Evolutionary conservation across 2,113 vertebrate species (phyloP), one percentile per base, ranked within the genome.

Genomic region (Sapayoa aenigma): DNA sequence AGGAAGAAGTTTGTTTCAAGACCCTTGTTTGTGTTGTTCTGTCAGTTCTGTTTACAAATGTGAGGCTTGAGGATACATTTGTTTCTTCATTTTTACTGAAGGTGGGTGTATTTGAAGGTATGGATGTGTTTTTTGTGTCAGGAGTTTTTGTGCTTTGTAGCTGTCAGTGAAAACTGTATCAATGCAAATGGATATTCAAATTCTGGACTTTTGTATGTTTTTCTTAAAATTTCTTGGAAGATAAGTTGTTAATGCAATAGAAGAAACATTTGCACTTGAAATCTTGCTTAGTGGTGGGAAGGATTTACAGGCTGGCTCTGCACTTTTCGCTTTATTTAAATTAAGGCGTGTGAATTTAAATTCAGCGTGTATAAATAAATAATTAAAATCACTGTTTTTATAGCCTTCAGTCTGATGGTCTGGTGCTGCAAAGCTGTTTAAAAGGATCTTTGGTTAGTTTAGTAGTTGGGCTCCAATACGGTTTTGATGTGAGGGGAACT

Each of bases 1-100:
- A 96, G n/a, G 56, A 33, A 44, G n/a, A 91, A 88, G 41, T 94
- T 91, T 90, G 60, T 89, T 93, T 82, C 27, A 49, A 60, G 47
- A 24, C 5, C 28, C 6, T 44, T 76, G 13, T 52, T 67, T 46
- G 5, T 12, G 27, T 62, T 1, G 7, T 44, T 91, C 53, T 44
- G 2, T 78, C 59, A 52, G n/a, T 67, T 79, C 23, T 41, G 3
- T 69, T 79, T 78, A 47, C 55, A 82, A 71, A 39, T 7, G 3
- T 8, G 53, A 6, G 44, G 66, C 50, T 84, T 62, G 79, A 68
- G 63, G 90, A 87, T 67, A 4, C 35, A 9, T 95, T 79, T 69
- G 28, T 78, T 39, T 37, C 25, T 77, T 84, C 15, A 3, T 75
- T 92, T 94, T 87, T 89, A 30, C 39, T 63, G 62, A 62, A 87